Percentiles rank a stretch among this genome's conserved stretches.
phyloP scores from a whole-genome alignment of 2,888 invertebrate species.

The Nudaria mundana region DNA sequence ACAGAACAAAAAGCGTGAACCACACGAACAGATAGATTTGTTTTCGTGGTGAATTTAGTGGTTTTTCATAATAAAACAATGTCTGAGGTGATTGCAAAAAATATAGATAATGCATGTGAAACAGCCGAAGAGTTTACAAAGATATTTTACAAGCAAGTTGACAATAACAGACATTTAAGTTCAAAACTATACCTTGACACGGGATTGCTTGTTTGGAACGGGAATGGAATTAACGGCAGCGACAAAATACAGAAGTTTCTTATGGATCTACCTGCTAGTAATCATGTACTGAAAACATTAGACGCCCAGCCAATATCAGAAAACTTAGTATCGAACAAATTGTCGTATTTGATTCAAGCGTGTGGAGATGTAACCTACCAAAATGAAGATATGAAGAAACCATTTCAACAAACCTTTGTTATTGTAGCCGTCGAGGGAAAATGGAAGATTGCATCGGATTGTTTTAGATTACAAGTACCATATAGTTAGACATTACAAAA shows the following conservation, averaged over 20 bases:
- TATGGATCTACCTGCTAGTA: conserved; percentile 90
- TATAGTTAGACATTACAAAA: conserved; percentile 48
- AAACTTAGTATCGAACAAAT: conserved; percentile 87
- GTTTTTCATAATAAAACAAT: too few species aligned
- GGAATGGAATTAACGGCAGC: conserved; percentile 90
- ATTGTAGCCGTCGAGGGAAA: conserved; percentile 93
- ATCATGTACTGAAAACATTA: conserved; percentile 87
- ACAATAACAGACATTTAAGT: conserved; percentile 92
- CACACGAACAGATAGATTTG: too few species aligned
- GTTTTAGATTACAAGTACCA: conserved; percentile 89
- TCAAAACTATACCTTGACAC: conserved; percentile 91
- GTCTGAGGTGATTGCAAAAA: conserved; percentile 81
- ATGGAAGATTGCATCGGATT: conserved; percentile 96
- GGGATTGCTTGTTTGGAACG: conserved; percentile 95
- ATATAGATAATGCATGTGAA: conserved; percentile 90
- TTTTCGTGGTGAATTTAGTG: too few species aligned
- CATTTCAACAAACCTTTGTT: conserved; percentile 92
- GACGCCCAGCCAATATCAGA: conserved; percentile 94
- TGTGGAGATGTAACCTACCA: conserved; percentile 91
- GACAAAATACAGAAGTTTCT: conserved; percentile 93
- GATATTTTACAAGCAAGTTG: conserved; percentile 93
- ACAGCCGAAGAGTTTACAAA: conserved; percentile 94
- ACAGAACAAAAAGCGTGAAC: too few species aligned
- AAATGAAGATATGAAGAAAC: conserved; percentile 78
- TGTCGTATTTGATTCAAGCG: conserved; percentile 91